Evolutionary conservation across 2,797 vertebrate species (phyloP).

Genomic region (Chanos chanos): DNA sequence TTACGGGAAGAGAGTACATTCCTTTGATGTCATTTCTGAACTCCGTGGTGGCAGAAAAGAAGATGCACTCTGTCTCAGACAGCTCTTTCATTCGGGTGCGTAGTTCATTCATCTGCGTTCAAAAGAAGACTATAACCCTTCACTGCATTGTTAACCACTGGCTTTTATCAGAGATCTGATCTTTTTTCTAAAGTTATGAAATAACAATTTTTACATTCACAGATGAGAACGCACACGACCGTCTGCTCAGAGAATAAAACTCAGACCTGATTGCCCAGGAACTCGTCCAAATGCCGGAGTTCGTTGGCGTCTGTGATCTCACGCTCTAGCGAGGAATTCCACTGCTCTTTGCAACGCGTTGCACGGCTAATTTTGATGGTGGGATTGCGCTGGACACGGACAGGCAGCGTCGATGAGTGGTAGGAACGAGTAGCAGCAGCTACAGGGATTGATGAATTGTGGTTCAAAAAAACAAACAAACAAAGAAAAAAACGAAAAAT

Average conservation of each 20-base stretch:
- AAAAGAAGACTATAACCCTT: no score
- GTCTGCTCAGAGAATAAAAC: background rate
- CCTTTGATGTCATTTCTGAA: slow-evolving; percentile 91
- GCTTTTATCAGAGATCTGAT: no score
- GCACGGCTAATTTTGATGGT: slow-evolving; percentile 85
- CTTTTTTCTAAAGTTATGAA: no score
- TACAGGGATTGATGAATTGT: slow-evolving; percentile 45
- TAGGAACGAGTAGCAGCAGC: slow-evolving; percentile 36
- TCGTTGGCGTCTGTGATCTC: slow-evolving; percentile 86
- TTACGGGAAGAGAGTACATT: slow-evolving; percentile 89
- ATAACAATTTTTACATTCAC: no score
- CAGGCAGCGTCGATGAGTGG: slow-evolving; percentile 29
- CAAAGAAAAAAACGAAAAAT: background rate
- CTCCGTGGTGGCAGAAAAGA: slow-evolving; percentile 84
- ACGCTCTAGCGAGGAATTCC: slow-evolving; percentile 73
- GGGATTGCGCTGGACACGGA: slow-evolving; percentile 59
- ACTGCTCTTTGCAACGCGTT: slow-evolving; percentile 70
- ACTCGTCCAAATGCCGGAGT: slow-evolving; percentile 90
- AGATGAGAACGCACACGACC: no score
- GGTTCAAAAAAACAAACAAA: background rate
- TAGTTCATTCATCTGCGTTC: slow-evolving; percentile 83
- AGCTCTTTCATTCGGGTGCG: slow-evolving; percentile 71
- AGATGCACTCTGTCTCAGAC: slow-evolving; percentile 82
- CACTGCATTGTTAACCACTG: no score
- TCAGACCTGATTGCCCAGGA: slow-evolving; percentile 87